Evolutionary conservation across 1,140 invertebrate genomes (phyloP).

Genomic region (Arion vulgaris): DNA sequence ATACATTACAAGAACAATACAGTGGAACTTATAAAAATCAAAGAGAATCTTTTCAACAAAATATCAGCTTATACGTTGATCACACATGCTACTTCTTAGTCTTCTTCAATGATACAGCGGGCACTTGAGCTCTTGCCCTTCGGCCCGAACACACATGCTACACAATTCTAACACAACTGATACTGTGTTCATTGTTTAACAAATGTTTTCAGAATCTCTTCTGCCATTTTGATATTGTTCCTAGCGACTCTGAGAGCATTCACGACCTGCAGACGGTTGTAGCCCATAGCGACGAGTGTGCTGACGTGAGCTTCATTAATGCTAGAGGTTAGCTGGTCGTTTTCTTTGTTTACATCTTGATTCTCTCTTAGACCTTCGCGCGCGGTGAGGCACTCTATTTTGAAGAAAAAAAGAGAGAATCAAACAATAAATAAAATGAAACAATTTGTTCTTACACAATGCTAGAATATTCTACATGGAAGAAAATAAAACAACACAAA

Average conservation of each 20-base stretch:
- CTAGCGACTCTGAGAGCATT: slow-evolving; percentile 90
- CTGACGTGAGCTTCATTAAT: slow-evolving; percentile 93
- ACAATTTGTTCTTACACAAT: too few species aligned
- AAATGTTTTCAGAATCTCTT: slow-evolving; percentile 95
- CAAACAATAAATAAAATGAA: neutral
- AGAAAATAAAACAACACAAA: too few species aligned
- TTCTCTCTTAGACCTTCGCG: slow-evolving; percentile 61
- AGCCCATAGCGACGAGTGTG: slow-evolving; percentile 88
- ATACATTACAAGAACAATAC: neutral
- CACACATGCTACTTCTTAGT: too few species aligned
- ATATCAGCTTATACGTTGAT: neutral
- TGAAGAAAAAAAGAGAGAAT: neutral
- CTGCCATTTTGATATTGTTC: slow-evolving; percentile 94
- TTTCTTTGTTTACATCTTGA: slow-evolving; percentile 70
- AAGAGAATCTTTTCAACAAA: neutral
- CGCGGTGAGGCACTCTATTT: slow-evolving; percentile 47
- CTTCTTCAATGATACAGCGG: too few species aligned
- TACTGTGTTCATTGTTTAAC: slow-evolving; percentile 71
- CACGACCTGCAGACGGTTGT: slow-evolving; percentile 90
- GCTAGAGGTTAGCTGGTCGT: slow-evolving; percentile 76
- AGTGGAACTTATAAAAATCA: neutral
- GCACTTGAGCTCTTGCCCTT: too few species aligned
- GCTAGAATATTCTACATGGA: too few species aligned
- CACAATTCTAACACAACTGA: too few species aligned
- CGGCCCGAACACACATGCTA: too few species aligned